A percentile compares a stretch with the other conserved stretches of the same genome.
Conservation (phyloP, 2,888 invertebrate species). For the Deilephila porcellus region DNA sequence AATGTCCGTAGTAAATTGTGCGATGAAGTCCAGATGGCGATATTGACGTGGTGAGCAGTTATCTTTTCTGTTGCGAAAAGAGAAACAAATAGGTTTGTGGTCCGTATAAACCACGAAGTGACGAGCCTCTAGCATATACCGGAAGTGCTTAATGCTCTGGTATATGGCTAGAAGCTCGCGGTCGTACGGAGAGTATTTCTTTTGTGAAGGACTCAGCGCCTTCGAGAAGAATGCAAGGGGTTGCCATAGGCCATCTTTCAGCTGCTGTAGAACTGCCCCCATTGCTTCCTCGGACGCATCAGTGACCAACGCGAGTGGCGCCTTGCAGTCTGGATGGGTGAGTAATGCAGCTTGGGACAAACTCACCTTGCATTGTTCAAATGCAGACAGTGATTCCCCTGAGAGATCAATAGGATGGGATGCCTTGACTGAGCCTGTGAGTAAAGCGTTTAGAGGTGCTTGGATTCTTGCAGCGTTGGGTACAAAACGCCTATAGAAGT, state of each 20-base stretch:
- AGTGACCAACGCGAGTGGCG: too few relatives aligned
- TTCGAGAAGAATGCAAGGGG: constrained; percentile 25
- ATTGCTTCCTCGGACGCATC: constrained; percentile 26
- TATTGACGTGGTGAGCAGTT: constrained; percentile 34
- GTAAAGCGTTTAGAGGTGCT: constrained; percentile 27
- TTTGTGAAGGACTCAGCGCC: constrained; percentile 27
- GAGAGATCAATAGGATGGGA: constrained; percentile 12
- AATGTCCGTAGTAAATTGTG: constrained; percentile 59
- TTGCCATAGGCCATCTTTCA: constrained; percentile 15
- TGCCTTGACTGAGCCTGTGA: constrained; percentile 28
- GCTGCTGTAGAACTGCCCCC: constrained; percentile 30
- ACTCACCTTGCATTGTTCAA: constrained; percentile 26
- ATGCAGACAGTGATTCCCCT: constrained; percentile 18
- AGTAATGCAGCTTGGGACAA: constrained; percentile 22
- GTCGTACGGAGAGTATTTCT: constrained; percentile 31
- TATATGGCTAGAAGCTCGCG: constrained; percentile 33
- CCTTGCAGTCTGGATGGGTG: constrained; percentile 16
- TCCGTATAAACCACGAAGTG: constrained; percentile 32
- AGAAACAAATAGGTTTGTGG: constrained; percentile 32
- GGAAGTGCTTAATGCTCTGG: neutral
- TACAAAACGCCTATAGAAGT: constrained; percentile 33
- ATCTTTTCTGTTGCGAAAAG: constrained; percentile 11
- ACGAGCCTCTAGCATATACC: constrained; percentile 30
- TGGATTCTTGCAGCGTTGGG: constrained; percentile 27
- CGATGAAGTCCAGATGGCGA: constrained; percentile 47